Evolutionary conservation across 2,797 vertebrate genomes (phyloP).

Genomic region (Sebastes elongatus): DNA sequence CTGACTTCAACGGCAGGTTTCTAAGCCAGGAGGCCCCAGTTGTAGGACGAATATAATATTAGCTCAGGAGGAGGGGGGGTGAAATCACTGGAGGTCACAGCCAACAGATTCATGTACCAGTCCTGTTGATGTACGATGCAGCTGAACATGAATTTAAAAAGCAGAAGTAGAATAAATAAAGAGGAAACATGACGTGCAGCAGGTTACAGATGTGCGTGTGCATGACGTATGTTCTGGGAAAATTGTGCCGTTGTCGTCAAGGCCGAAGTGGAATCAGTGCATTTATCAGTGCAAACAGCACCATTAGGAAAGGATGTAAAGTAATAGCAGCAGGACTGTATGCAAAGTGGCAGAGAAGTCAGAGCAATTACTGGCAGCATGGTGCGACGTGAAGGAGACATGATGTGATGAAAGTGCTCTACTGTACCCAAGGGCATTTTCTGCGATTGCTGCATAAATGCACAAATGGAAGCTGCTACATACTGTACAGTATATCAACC

Average conservation of each 20-base stretch:
- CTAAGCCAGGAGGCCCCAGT: conserved; percentile 16
- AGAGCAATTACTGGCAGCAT: not conserved
- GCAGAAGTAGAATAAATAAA: not conserved
- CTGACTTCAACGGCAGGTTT: conserved; percentile 32
- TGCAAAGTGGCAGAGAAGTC: not conserved
- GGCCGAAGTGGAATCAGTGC: not conserved
- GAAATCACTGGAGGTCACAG: conserved; percentile 19
- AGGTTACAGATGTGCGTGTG: not conserved
- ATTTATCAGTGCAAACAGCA: not conserved
- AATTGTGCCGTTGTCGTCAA: not conserved
- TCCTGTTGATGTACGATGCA: not conserved
- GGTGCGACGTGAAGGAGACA: not conserved
- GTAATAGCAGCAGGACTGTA: not conserved
- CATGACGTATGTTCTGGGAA: not conserved
- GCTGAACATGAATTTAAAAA: not conserved
- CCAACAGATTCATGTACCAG: not conserved
- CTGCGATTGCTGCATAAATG: not conserved
- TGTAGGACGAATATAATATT: conserved; percentile 22
- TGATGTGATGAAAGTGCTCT: not conserved
- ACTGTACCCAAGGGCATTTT: not conserved
- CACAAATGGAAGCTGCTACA: not conserved
- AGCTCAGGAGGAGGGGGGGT: conserved; percentile 7
- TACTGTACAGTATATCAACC: not conserved
- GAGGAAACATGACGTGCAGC: not conserved
- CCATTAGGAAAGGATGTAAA: not conserved